Evolutionary conservation across 2,888 invertebrate genomes (phyloP), one percentile per base, ranked within the genome.

Genomic region (Leptinotarsa rubiginosa): DNA sequence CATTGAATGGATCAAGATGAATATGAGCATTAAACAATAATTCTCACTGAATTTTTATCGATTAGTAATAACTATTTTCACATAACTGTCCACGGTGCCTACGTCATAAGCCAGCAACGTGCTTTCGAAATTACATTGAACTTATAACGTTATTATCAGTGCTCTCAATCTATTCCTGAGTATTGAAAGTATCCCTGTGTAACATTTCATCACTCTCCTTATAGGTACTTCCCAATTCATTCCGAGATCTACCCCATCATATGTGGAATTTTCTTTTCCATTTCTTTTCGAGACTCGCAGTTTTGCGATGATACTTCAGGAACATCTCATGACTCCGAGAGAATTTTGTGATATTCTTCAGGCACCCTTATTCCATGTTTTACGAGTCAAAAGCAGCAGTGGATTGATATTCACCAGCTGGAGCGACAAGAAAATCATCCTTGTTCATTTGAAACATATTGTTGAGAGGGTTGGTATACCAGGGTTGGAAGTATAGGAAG

Each of bases 301-400:
- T 56, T 12, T 56, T 56, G 22, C 18, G 22, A 18, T 12, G 20
- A 54, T 18, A 13, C 49, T 49, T 18, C 20, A 7, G 7, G 5
- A 56, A 18, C 54, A 5, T 20, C 56, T 20, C 13, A 56, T 56
- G 22, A 3, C 20, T 12, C 20, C 2, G 56, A 56, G 20, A 20
- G 56, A 56, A 56, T 56, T 3, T 50, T n/a, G n/a, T 50, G 50
- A n/a, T 16, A 50, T 50, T 50, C 50, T 50, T 50, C n/a, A 50
- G 7, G 50, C 50, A 20, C 20, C 56, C 20, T 56, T 10, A 18
- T 22, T 56, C 13, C 20, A 20, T 56, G 20, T 56, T 56, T 56
- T 56, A 56, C 56, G 56, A 56, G 18, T 20, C 18, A 20, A 20
- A 13, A 20, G 56, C 20, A 50, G 50, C 50, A 16, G n/a, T 50